Percentiles rank a stretch among this genome's conserved stretches.
phyloP scores from a whole-genome alignment of 2,797 vertebrate species.

The Squalus acanthias region DNA sequence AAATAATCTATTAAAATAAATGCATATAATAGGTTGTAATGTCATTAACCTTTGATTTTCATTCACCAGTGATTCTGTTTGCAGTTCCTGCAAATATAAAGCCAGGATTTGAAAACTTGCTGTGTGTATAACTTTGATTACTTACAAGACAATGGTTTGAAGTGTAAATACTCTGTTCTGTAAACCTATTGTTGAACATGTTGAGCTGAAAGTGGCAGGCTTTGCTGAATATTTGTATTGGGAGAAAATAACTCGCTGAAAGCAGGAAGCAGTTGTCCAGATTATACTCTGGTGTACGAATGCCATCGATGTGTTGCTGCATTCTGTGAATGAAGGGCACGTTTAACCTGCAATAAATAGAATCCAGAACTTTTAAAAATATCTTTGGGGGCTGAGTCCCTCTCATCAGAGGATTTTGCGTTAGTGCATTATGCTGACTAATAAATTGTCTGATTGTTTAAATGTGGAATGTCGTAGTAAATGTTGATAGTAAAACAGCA shows the following conservation, averaged over 20 bases:
- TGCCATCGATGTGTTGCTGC: background rate
- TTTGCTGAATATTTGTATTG: background rate
- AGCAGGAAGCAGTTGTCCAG: background rate
- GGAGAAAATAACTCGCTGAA: background rate
- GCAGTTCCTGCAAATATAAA: background rate
- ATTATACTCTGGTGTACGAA: background rate
- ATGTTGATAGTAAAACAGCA: background rate
- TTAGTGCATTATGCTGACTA: background rate
- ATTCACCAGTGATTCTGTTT: background rate
- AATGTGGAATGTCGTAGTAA: background rate
- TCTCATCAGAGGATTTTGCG: background rate
- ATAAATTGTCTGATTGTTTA: background rate
- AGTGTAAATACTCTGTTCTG: background rate
- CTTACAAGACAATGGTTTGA: background rate
- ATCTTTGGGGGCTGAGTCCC: background rate
- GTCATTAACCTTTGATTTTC: background rate
- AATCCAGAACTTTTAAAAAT: background rate
- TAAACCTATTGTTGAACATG: background rate
- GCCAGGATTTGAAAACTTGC: background rate
- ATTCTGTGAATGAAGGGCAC: background rate
- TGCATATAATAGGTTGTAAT: background rate
- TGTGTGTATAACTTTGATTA: background rate
- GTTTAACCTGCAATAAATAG: background rate
- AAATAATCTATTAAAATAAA: background rate
- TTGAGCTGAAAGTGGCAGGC: background rate